Base-by-base conservation (phyloP, 2,797 vertebrate species). In the Decapterus maruadsi region DNA sequence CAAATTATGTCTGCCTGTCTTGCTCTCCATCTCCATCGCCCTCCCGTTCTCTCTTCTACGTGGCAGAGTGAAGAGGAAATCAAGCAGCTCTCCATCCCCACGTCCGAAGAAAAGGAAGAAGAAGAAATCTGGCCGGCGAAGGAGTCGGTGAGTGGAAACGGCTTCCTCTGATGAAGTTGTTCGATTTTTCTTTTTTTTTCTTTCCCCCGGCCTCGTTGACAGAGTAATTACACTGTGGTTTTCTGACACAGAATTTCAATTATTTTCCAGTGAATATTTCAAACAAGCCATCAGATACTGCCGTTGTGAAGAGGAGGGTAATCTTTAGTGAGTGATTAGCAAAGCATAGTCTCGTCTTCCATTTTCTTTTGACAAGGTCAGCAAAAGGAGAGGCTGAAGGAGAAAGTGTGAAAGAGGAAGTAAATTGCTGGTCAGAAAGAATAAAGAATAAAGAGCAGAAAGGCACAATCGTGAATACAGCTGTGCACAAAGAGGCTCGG, bases 41-140 rank as follows among this genome's bases (percentile, higher is more conserved):
- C 51, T 50, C 50, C 26, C 26, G 6, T 31, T 80, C 29, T 72
- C 5, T 43, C 40, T 57, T 43, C 3, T 75, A 14, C 34, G 34
- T n/a, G 56, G 31, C 70, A 96, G 95, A 89, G 71, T 89, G 77
- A 95, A 94, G 82, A 95, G 94, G 91, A 98, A 97, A 93, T 97
- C 96, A 1, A 99, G 97, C 94, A 99, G 97, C 92, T 99, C 98
- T 58, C 93, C 94, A 50, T 99, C 98, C 55, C 97, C 98, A 58
- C 97, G 96, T 2, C 97, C 97, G 67, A 99, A 98, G 94, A 99
- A 99, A 93, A 96, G 97, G 85, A 99, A 99, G 96, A 99, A 99
- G 93, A 99, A 99, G 95, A 99, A 98, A 96, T 97, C 97, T 0
- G 93, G 96, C 48, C 97, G 96, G 79, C 94, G 96, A 81, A 96